phyloP scores from a whole-genome alignment of 1,140 invertebrate species.

The Kradibia gibbosae region DNA sequence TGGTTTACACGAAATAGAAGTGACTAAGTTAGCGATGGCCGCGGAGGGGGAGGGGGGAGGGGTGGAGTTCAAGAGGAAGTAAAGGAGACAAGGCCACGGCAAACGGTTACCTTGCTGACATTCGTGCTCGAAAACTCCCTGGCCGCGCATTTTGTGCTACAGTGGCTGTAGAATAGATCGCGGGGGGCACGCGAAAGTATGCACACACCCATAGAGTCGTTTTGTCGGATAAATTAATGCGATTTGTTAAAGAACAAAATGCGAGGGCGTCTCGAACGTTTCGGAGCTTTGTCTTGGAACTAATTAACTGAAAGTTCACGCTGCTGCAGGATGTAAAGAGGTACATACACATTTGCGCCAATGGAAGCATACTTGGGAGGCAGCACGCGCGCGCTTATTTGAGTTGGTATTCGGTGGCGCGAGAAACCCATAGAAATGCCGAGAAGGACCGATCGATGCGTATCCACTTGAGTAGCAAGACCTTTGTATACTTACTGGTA shows the following conservation, averaged over 20 bases:
- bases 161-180: too few species aligned
- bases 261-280: constrained; percentile 32
- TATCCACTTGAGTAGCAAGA: not conserved
- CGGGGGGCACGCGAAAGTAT: not conserved
- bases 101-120: not conserved
- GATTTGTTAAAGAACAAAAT: constrained; percentile 46
- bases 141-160: too few species aligned
- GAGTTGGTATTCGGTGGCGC: too few species aligned
- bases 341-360: not conserved
- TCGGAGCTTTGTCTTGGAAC: constrained; percentile 50
- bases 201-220: constrained; percentile 34
- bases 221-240: constrained; percentile 43
- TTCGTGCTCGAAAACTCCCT: not conserved
- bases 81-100: not conserved
- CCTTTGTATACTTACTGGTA: constrained; percentile 68
- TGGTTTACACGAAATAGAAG: too few species aligned
- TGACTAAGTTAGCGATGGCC: too few species aligned
- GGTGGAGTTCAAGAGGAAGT: not conserved
- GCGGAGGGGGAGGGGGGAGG: too few species aligned
- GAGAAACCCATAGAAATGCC: not conserved
- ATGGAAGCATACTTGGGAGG: not conserved
- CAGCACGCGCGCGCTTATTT: not conserved
- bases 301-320: constrained; percentile 51
- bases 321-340: not conserved
- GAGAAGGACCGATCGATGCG: constrained; percentile 19